A percentile compares a stretch with the other conserved stretches of the same genome.
Conservation (phyloP, 2,113 vertebrate genomes). For the Leucosticte australis region DNA sequence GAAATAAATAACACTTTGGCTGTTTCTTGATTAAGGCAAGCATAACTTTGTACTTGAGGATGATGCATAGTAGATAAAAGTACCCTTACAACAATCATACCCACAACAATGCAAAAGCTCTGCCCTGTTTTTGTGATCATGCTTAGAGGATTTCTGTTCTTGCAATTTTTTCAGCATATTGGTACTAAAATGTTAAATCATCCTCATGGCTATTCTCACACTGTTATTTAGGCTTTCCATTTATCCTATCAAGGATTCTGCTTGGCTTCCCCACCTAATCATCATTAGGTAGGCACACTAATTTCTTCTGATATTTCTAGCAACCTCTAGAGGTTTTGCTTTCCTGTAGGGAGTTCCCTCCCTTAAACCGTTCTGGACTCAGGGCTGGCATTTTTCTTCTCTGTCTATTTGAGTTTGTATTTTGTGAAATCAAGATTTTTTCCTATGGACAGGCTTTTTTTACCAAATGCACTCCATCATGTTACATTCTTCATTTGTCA, state of each 20-base stretch:
- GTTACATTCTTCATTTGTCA: neutral
- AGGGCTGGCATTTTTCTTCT: neutral
- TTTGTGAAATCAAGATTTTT: neutral
- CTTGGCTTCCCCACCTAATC: neutral
- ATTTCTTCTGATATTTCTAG: neutral
- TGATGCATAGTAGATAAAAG: neutral
- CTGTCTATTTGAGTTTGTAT: neutral
- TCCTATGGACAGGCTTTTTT: neutral
- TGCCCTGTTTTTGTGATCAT: neutral
- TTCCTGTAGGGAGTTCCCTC: neutral
- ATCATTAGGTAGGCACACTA: neutral
- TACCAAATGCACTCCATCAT: neutral
- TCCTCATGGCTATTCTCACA: neutral
- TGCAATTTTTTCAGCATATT: neutral
- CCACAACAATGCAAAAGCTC: neutral
- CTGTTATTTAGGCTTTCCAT: neutral
- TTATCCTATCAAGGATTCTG: neutral
- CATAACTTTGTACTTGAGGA: neutral
- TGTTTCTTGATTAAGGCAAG: neutral
- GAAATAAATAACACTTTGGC: neutral
- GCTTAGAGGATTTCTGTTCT: neutral
- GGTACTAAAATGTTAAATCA: neutral
- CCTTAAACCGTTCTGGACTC: neutral
- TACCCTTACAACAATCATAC: neutral
- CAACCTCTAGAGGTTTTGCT: neutral